Evolutionary conservation across 2,888 invertebrate species (phyloP).

Genomic region (Dicranocentrus wangi): DNA sequence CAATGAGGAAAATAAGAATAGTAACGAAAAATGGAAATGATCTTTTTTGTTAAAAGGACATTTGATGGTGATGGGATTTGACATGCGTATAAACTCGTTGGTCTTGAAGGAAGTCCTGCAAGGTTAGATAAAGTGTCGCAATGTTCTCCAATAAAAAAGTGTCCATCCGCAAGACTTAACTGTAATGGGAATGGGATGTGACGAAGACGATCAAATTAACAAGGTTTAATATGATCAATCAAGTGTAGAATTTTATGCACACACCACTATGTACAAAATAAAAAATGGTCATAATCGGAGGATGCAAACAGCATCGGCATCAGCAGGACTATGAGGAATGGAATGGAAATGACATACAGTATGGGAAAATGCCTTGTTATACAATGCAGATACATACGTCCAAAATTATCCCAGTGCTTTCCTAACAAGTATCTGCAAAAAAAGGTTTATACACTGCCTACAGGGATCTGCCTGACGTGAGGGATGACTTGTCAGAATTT

Average conservation of each 20-base stretch:
- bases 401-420: background rate
- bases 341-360: slow-evolving; percentile 2
- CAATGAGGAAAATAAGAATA: slow-evolving; percentile 1
- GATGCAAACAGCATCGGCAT: too few species aligned
- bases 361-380: background rate
- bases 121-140: slow-evolving; percentile 32
- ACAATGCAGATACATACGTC: background rate
- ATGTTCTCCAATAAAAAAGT: background rate
- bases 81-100: slow-evolving; percentile 34
- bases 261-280: background rate
- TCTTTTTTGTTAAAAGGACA: slow-evolving; percentile 15
- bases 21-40: slow-evolving; percentile 32
- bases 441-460: too few species aligned
- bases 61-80: slow-evolving; percentile 26
- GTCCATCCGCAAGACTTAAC: slow-evolving; percentile 5
- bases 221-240: slow-evolving; percentile 30
- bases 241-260: too few species aligned
- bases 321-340: too few species aligned
- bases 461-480: too few species aligned
- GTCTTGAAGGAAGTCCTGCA: slow-evolving; percentile 19
- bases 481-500: slow-evolving; percentile 48
- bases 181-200: background rate
- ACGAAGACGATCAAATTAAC: slow-evolving; percentile 20
- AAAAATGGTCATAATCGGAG: background rate
- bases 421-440: background rate